These are phyloP conservation scores for Montipora capricornis DNA, from an alignment of 64 coral and sea anemone genomes.

Conservation along the genomic window DNA sequence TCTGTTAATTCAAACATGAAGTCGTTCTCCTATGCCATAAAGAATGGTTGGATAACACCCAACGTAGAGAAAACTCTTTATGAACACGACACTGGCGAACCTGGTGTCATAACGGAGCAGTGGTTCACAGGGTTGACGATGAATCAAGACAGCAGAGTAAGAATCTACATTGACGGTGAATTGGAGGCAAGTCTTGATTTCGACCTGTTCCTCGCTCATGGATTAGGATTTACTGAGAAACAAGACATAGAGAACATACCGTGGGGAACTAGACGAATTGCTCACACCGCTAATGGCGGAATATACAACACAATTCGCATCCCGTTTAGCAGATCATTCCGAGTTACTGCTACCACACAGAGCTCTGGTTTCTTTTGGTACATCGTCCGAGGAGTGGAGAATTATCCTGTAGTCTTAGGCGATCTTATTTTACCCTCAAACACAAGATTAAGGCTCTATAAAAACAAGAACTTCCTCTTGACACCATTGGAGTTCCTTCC, in stretches of 20 bases:
- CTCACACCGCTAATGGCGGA: conserved; percentile 50
- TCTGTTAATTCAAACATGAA: neutral
- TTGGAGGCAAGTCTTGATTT: conserved; percentile 45
- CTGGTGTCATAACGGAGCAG: conserved; percentile 45
- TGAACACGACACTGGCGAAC: conserved; percentile 22
- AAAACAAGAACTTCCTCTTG: neutral
- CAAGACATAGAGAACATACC: conserved; percentile 4
- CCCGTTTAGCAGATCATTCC: conserved; percentile 51
- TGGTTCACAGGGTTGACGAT: conserved; percentile 36
- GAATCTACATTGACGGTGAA: conserved; percentile 53
- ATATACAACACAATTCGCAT: conserved; percentile 62
- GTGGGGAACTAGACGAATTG: conserved; percentile 31
- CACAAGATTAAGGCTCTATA: conserved; percentile 37
- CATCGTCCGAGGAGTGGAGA: conserved; percentile 54
- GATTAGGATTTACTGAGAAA: neutral
- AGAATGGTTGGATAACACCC: neutral
- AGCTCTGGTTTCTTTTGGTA: neutral
- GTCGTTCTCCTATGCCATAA: conserved; percentile 30
- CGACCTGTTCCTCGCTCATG: conserved; percentile 24
- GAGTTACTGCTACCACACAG: conserved; percentile 31
- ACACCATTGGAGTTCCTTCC: conserved; percentile 42
- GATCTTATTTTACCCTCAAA: conserved; percentile 15
- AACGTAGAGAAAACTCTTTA: conserved; percentile 18
- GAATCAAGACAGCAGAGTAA: conserved; percentile 24
- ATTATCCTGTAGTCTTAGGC: conserved; percentile 21